Evolutionary conservation across 2,888 invertebrate species (phyloP).

Genomic region (Metalampra italica): DNA sequence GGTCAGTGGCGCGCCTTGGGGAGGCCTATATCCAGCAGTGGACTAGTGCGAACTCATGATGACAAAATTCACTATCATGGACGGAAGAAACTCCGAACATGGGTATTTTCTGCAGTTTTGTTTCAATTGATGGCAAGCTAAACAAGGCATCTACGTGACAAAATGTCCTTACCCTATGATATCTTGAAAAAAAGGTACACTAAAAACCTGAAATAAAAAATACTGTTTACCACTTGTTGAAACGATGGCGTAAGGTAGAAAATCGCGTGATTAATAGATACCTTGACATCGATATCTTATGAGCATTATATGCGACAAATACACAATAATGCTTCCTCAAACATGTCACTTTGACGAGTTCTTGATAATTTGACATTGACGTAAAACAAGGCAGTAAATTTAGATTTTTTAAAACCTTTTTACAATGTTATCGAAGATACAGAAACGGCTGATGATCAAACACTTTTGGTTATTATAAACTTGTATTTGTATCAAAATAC

Average conservation of each 20-base stretch:
- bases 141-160: not conserved
- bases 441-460: conserved; percentile 1
- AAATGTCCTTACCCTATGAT: not conserved
- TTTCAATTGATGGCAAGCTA: no score
- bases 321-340: conserved; percentile 37
- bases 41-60: no score
- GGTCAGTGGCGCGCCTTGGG: no score
- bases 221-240: not conserved
- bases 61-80: no score
- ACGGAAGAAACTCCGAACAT: no score
- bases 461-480: no score
- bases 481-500: no score
- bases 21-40: no score
- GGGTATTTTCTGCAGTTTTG: no score
- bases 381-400: conserved; percentile 24
- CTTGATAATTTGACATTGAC: conserved; percentile 40
- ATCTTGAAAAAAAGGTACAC: not conserved
- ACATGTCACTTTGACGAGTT: conserved; percentile 40
- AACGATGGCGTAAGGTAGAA: conserved; percentile 21
- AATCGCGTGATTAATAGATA: conserved; percentile 17
- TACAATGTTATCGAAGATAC: conserved; percentile 10
- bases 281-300: conserved; percentile 54
- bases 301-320: conserved; percentile 28
- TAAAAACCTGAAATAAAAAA: not conserved
- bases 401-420: conserved; percentile 16